Base-by-base conservation (phyloP, 2,113 vertebrate genomes). In the Sinocyclocheilus maitianheensis region DNA sequence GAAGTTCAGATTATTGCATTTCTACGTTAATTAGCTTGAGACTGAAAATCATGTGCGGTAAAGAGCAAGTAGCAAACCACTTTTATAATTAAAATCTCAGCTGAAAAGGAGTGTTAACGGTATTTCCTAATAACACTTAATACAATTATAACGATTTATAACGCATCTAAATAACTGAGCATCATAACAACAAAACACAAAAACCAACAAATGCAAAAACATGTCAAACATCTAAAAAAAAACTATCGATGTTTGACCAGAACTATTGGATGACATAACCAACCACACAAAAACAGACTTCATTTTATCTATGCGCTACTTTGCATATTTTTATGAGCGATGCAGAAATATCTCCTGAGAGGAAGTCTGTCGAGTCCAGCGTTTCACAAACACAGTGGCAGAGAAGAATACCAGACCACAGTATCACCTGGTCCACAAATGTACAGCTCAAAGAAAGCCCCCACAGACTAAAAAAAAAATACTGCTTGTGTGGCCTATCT, bases 1-100 rank as follows among this genome's bases (percentile, higher is more conserved):
- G 65, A 86, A 85, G 13, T 34, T 75, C 37, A 75, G 37, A 74
- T 86, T 58, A 81, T 63, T 67, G 78, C 67, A 84, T 88, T 88
- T 81, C 62, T 74, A 63, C 77, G 2, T 71, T 82, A 46, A 24
- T 72, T 72, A 71, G 67, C 78, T 58, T 18, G 53, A 75, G 48
- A 76, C 58, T 83, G n/a, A 85, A 87, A 88, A 75, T 79, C 88
- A 40, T 51, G 60, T 14, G 62, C 26, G 18, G 34, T 62, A 77
- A 58, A 63, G 26, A 48, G 55, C 62, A 55, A 87, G 76, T 2
- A 20, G 2, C 76, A 77, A 77, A 77, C 80, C 14, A n/a, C 69
- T 48, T 46, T 12, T n/a, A 24, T 55, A 87, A 53, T 18, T 11
- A 1, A 58, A 14, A 9, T 69, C n/a, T 77, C 43, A 30, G 63